Percentiles rank a stretch among this genome's conserved stretches.
These are phyloP conservation scores for Burhinus oedicnemus DNA, from an alignment of 2,113 vertebrate species.

Conservation along the genomic window DNA sequence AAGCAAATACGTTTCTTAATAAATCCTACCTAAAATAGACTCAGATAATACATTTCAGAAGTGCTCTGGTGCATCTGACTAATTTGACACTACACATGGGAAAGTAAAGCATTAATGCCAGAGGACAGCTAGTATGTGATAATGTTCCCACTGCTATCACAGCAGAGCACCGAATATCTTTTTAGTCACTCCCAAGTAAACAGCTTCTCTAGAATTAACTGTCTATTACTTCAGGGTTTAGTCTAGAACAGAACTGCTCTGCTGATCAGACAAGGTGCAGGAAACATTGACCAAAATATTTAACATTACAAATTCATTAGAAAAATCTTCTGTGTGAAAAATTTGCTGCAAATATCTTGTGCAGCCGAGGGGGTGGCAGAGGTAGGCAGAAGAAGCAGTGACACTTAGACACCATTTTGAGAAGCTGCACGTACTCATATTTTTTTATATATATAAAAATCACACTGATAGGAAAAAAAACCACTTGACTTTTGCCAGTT, in stretches of 20 bases:
- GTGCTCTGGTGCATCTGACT: not conserved
- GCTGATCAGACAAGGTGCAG: not conserved
- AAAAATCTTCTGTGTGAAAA: not conserved
- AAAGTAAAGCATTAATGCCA: not conserved
- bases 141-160: not conserved
- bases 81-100: not conserved
- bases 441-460: not conserved
- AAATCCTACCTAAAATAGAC: not conserved
- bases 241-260: not conserved
- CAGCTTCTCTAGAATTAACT: not conserved
- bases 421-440: not conserved
- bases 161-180: not conserved
- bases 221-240: not conserved
- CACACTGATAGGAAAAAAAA: not conserved
- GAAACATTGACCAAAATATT: not conserved
- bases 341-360: not conserved
- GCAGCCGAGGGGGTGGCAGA: rapidly evolving
- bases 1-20: not conserved
- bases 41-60: not conserved
- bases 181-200: not conserved
- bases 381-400: not conserved
- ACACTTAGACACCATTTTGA: not conserved
- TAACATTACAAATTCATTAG: not conserved
- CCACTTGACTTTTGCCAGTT: not conserved
- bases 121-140: not conserved